Base-by-base conservation (phyloP, 2,888 invertebrate genomes). In the Erebia ligea region DNA sequence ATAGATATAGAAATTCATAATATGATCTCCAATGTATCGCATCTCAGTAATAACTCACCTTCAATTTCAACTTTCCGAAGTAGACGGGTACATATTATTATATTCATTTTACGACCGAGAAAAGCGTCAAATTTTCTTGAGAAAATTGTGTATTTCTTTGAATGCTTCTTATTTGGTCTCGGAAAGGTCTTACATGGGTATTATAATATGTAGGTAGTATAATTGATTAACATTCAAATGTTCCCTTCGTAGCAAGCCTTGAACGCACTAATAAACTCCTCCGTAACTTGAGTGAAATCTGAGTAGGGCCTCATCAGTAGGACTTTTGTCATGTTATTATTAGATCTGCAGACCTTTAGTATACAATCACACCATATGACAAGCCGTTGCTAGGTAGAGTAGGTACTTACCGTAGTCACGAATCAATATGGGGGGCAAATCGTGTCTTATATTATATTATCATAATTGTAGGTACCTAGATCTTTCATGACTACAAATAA, bases 31-130 rank as follows among this genome's bases (percentile, higher is more conserved):
- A 40, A 42, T 42, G n/a, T 34, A 42, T 17, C n/a, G 8, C 3
- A 10, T 42, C 40, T 34, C 34, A 9, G 52, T 34, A 17, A 50
- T 34, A 50, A 25, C 11, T 50, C 50, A 50, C 17, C 52, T 34
- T 64, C 52, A 64, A 64, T 64, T 52, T 64, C 11, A 52, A 50
- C 13, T 15, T 25, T 21, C 34, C n/a, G 5, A 11, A 52, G 63
- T 52, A n/a, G 25, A 34, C 63, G 19, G 59, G 17, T 58, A 59
- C 25, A 34, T 11, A 17, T 10, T 11, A 17, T 10, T n/a, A 61
- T 61, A 45, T 61, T 50, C 52, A 34, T 64, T 64, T 64, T 64
- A 64, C 52, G 63, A 64, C 63, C 15, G 25, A 50, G 15, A 50
- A 50, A 48, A 48, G 25, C 25, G 52, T 64, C 63, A 52, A 63